These are phyloP conservation scores for Luidia sarsii DNA, from an alignment of 53 echinoderm and acorn worm genomes.

Conservation along the genomic window DNA sequence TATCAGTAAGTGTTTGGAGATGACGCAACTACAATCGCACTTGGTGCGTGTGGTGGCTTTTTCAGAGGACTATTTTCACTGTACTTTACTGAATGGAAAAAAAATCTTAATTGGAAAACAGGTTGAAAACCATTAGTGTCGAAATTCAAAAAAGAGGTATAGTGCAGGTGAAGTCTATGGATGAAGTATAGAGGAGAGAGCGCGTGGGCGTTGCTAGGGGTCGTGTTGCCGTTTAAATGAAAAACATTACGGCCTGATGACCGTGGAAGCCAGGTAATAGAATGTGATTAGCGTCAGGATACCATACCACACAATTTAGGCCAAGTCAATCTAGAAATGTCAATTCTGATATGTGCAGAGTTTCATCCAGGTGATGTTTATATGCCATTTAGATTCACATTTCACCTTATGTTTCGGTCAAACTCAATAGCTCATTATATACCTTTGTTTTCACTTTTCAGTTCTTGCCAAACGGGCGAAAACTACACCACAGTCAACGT, in stretches of 20 bases:
- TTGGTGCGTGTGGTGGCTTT: no score
- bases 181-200: neutral
- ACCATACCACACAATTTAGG: neutral
- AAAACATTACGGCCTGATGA: neutral
- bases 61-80: no score
- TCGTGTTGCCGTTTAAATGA: slow-evolving; percentile 44
- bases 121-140: neutral
- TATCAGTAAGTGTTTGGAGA: no score
- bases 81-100: slow-evolving; percentile 6
- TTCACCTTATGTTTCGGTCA: no score
- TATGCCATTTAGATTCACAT: no score
- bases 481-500: no score
- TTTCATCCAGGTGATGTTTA: no score
- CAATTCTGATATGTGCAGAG: neutral
- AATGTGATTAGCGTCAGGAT: neutral
- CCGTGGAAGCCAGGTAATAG: neutral
- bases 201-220: slow-evolving; percentile 3
- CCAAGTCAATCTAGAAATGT: neutral
- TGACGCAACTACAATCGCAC: no score
- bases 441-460: no score
- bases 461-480: no score
- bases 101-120: neutral
- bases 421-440: no score
- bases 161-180: slow-evolving; percentile 1
- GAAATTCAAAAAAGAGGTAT: neutral